A percentile compares a stretch with the other conserved stretches of the same genome.
Conservation (phyloP, 2,888 invertebrate genomes). For the Caenorhabditis plicata region DNA sequence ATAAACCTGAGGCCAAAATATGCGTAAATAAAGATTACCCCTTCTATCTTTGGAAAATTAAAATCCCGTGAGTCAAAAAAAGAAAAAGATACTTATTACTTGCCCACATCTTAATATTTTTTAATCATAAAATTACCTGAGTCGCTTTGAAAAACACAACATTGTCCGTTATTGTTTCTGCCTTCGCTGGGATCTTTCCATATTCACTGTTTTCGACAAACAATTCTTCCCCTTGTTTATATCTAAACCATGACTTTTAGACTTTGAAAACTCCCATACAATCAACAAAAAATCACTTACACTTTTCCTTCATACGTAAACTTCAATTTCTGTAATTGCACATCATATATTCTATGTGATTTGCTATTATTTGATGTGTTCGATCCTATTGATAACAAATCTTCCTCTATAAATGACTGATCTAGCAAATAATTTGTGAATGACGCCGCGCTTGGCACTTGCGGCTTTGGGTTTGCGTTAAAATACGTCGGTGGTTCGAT, state of each 20-base stretch:
- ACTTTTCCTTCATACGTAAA: conserved; percentile 13
- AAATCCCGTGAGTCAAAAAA: too few relatives aligned
- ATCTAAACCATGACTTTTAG: neutral
- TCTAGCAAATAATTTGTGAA: conserved; percentile 4
- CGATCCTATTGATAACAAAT: conserved; percentile 1
- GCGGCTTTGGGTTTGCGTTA: conserved; percentile 8
- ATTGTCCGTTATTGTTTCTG: conserved; percentile 27
- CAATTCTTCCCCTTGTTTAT: conserved; percentile 40
- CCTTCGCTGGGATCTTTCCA: conserved; percentile 25
- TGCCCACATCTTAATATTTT: neutral
- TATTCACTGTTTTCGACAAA: conserved; percentile 20
- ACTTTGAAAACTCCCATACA: too few relatives aligned
- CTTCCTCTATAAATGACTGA: conserved; percentile 3
- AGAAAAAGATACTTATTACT: neutral
- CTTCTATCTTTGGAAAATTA: too few relatives aligned
- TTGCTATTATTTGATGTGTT: neutral
- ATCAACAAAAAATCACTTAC: conserved; percentile 1
- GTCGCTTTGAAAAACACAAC: conserved; percentile 24
- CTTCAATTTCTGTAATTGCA: conserved; percentile 13
- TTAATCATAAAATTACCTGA: conserved; percentile 1
- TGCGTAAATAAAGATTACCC: neutral
- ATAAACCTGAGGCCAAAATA: neutral
- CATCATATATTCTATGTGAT: neutral
- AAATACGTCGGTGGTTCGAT: conserved; percentile 20
- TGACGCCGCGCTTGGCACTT: conserved; percentile 4